A percentile compares a stretch with the other conserved stretches of the same genome.
Evolutionary conservation across 1,140 invertebrate genomes (phyloP).

Genomic region (Apis florea): DNA sequence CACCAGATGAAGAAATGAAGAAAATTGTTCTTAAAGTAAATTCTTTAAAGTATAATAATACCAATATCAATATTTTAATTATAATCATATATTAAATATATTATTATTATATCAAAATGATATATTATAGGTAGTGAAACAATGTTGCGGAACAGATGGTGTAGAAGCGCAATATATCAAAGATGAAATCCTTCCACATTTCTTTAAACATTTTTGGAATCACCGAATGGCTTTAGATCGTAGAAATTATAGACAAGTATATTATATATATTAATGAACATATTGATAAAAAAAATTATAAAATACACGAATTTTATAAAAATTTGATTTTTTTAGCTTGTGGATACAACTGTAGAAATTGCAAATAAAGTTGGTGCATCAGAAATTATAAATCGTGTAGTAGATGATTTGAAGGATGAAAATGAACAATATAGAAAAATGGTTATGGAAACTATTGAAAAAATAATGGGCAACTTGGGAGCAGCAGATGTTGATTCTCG

Average conservation of each 20-base stretch:
- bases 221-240: conserved; percentile 99
- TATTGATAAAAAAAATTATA: conserved; percentile 2
- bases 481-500: conserved; percentile 98
- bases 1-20: conserved; percentile 99
- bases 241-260: conserved; percentile 95
- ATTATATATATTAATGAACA: not conserved
- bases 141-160: conserved; percentile 99
- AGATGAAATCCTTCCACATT: conserved; percentile 98
- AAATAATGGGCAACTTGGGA: conserved; percentile 98
- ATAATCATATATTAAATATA: not conserved
- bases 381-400: conserved; percentile 98
- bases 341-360: conserved; percentile 99
- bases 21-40: conserved; percentile 98
- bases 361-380: conserved; percentile 99
- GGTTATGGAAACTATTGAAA: conserved; percentile 99
- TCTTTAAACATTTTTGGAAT: conserved; percentile 99
- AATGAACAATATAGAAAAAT: conserved; percentile 99
- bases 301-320: not conserved
- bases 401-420: conserved; percentile 99
- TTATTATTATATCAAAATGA: conserved; percentile 51
- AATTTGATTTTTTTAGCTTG: conserved; percentile 83
- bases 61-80: not conserved
- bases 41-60: not conserved
- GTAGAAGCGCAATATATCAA: conserved; percentile 99
- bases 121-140: conserved; percentile 95